phyloP scores from a whole-genome alignment of 2,888 invertebrate species.

The Drosophila neotestacea region DNA sequence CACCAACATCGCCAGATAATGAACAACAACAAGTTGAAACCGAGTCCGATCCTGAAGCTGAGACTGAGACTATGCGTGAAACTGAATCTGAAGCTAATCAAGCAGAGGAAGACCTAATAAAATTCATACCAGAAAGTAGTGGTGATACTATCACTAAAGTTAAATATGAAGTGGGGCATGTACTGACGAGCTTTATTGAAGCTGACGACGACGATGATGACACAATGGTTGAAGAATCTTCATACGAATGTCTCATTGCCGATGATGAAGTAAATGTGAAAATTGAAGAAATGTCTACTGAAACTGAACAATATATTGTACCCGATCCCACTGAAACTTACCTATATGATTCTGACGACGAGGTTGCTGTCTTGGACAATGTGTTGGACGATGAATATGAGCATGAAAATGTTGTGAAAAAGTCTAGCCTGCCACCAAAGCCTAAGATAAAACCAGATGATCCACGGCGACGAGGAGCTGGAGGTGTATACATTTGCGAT shows the following conservation, averaged over 20 bases:
- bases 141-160: constrained; percentile 32
- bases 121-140: constrained; percentile 35
- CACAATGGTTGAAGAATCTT: constrained; percentile 55
- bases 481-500: constrained; percentile 70
- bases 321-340: constrained; percentile 60
- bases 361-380: constrained; percentile 68
- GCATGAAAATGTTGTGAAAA: constrained; percentile 70
- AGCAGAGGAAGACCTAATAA: constrained; percentile 29
- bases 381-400: constrained; percentile 69
- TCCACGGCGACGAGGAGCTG: constrained; percentile 65
- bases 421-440: constrained; percentile 71
- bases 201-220: constrained; percentile 60
- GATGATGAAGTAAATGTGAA: constrained; percentile 62
- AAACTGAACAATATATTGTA: constrained; percentile 47
- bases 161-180: constrained; percentile 45
- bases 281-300: constrained; percentile 43
- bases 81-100: constrained; percentile 18
- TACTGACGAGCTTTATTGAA: constrained; percentile 56
- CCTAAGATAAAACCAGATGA: constrained; percentile 68
- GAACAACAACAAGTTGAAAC: constrained; percentile 24
- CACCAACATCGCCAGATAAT: neutral
- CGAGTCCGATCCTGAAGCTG: constrained; percentile 37
- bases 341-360: constrained; percentile 69
- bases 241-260: constrained; percentile 64
- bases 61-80: constrained; percentile 17